Percentiles rank a stretch among this genome's conserved stretches.
Evolutionary conservation across 2,888 invertebrate species (phyloP).

Genomic region (Acleris cristana): DNA sequence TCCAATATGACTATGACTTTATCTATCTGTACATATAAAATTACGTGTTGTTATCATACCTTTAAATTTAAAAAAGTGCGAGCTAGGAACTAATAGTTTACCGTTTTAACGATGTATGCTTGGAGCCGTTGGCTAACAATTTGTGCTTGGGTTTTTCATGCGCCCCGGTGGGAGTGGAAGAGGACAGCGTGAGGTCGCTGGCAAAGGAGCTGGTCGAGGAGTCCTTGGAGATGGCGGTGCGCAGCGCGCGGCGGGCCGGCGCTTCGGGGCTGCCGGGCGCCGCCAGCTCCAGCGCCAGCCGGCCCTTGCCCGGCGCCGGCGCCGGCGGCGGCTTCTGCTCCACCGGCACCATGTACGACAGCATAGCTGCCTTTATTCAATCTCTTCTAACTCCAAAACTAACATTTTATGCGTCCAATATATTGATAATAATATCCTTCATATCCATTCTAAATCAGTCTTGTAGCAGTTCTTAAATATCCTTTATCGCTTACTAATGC

Average conservation of each 20-base stretch:
- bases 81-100: slow-evolving; percentile 55
- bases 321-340: slow-evolving; percentile 89
- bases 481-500: slow-evolving; percentile 37
- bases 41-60: too few relatives aligned
- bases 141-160: slow-evolving; percentile 87
- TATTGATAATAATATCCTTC: slow-evolving; percentile 34
- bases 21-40: too few relatives aligned
- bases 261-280: slow-evolving; percentile 73
- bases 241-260: slow-evolving; percentile 54
- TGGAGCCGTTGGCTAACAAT: slow-evolving; percentile 87
- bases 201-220: slow-evolving; percentile 89
- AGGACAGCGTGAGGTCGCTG: slow-evolving; percentile 86
- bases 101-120: slow-evolving; percentile 89
- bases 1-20: too few relatives aligned
- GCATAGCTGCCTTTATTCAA: slow-evolving; percentile 76
- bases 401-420: slow-evolving; percentile 20
- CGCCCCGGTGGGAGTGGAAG: slow-evolving; percentile 85
- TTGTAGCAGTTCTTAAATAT: slow-evolving; percentile 38
- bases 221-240: slow-evolving; percentile 84
- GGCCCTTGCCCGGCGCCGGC: slow-evolving; percentile 73
- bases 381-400: slow-evolving; percentile 13
- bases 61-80: slow-evolving; percentile 15
- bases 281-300: slow-evolving; percentile 71
- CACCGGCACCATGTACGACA: slow-evolving; percentile 91
- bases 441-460: slow-evolving; percentile 41